A percentile compares a stretch with the other conserved stretches of the same genome.
Evolutionary conservation across 53 echinoderm and acorn worm genomes (phyloP).

Genomic region (Zoroaster sp.): DNA sequence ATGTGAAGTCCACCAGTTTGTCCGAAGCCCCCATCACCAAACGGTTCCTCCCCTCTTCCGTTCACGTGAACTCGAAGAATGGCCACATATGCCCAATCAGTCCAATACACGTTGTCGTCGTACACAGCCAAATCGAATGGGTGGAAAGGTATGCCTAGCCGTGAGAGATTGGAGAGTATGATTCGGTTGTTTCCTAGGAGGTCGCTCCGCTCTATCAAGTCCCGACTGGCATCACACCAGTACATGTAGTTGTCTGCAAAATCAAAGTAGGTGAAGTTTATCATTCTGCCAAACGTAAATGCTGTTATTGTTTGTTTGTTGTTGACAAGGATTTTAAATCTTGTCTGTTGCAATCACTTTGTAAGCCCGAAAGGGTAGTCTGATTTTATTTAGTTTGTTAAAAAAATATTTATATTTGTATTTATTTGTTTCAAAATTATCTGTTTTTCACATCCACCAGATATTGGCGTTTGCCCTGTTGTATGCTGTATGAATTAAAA

Average conservation of each 20-base stretch:
- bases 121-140: not conserved
- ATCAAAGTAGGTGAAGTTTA: too few species aligned
- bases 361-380: too few species aligned
- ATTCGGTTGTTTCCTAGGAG: not conserved
- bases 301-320: too few species aligned
- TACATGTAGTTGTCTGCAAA: not conserved
- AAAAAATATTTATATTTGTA: too few species aligned
- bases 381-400: too few species aligned
- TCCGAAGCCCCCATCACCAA: not conserved
- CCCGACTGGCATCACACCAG: not conserved
- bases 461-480: too few species aligned
- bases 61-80: not conserved
- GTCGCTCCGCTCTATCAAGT: not conserved
- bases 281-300: too few species aligned
- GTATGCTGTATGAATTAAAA: too few species aligned
- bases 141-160: not conserved
- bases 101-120: conserved; percentile 11
- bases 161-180: not conserved
- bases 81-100: not conserved
- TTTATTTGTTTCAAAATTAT: too few species aligned
- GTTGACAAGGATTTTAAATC: too few species aligned
- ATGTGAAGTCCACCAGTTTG: not conserved
- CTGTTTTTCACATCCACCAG: too few species aligned
- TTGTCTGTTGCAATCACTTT: too few species aligned
- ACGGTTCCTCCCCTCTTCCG: not conserved